Evolutionary conservation across 2,888 invertebrate genomes (phyloP), one percentile per base, ranked within the genome.

Genomic region (Adelognathus sp.): DNA sequence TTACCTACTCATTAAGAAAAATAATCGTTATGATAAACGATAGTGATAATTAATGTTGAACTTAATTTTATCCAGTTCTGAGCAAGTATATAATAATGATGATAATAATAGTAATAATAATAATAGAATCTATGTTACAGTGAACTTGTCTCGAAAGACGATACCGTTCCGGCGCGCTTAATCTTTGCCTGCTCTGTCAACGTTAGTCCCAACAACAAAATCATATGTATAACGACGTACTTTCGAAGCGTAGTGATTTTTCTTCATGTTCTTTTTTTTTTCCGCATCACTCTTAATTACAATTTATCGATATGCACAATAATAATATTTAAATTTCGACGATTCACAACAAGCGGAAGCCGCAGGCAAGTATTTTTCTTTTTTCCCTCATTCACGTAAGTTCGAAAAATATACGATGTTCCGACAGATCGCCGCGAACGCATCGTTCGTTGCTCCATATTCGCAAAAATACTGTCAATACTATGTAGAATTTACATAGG

Each of bases 51-150:
- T 79, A 85, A 84, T 82, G 78, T 81, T 83, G 83, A 86, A 85
- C 84, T 87, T 88, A 86, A 83, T 82, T 72, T 80, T 84, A 88
- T 83, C 86, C 87, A 87, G 86, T 87, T 87, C 86, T 88, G 88
- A 89, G 88, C 88, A 89, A 89, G 80, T 86, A 74, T n/a, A n/a
- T 82, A 74, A 69, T 76, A 60, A 67, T 83, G 82, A 81, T 85
- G 75, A 72, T 82, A 80, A 80, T 73, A 83, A 76, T 83, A 78
- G 50, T 50, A 69, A 76, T 74, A 74, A 69, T 78, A 70, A 79
- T 72, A 70, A 74, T 70, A 81, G 75, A 79, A 75, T 84, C 66
- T 86, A 86, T 85, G 80, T 84, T 88, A 87, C 86, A 86, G 56
- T 76, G 56, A 78, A 75, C 33, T 76, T 60, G 52, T 78, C 69